Evolutionary conservation across 2,113 vertebrate species (phyloP), one percentile per base, ranked within the genome.

Genomic region (Calidris pugnax): DNA sequence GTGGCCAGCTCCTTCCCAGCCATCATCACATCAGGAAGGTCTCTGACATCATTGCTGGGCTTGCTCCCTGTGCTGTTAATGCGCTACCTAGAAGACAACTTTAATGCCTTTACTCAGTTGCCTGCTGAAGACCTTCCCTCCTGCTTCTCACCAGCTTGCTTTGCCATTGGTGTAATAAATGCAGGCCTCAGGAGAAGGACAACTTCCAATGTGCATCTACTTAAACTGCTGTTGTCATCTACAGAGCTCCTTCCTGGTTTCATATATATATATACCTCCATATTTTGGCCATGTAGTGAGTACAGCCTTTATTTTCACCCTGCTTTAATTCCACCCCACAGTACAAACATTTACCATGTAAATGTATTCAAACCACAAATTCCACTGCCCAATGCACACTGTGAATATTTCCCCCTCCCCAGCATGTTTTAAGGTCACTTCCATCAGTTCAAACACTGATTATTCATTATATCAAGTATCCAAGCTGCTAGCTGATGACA

Each of bases 401-500:
- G 69, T n/a, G 48, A 79, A 74, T 73, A 85, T 45, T 67, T 48
- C 18, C 17, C 35, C 10, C 51, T 57, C 24, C 37, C 53, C 5
- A 33, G 50, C 53, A 68, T 43, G 33, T 82, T 90, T 87, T 85
- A 95, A 89, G 95, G 94, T 82, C 95, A 97, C 12, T 90, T 97
- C 83, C 85, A 93, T 86, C 56, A 85, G 80, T 84, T 91, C 63
- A 95, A 95, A 89, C 64, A 92, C n/a, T 81, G 80, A 82, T 90
- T 96, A 94, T 93, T 95, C 93, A 90, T 93, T 85, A 81, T 90
- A 95, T 89, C 69, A 95, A 94, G 73, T 92, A 96, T 90, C 77
- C 1, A 0, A 89, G 30, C 56, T 76, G 64, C 91, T 93, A 95
- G 83, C 28, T 86, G 97, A 94, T 96, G 97, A 97, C 97, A 97